Evolutionary conservation across 2,888 invertebrate species (phyloP).

Genomic region (Boloria selene): DNA sequence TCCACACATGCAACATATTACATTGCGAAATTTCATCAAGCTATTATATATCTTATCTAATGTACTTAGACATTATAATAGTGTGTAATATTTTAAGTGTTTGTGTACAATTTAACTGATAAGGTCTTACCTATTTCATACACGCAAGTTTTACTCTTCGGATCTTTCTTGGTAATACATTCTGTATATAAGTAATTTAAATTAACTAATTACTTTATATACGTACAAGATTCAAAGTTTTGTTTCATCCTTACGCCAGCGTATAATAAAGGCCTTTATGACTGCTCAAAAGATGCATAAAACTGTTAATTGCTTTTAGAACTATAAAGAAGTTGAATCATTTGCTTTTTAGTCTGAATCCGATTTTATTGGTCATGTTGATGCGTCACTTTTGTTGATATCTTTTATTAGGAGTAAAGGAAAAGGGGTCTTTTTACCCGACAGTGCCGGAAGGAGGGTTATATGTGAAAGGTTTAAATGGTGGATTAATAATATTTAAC

Average conservation of each 20-base stretch:
- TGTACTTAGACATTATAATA: not conserved
- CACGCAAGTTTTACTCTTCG: conserved; percentile 13
- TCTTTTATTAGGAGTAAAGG: too few relatives aligned
- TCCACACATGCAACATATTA: not conserved
- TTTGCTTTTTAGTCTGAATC: not conserved
- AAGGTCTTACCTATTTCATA: conserved; percentile 16
- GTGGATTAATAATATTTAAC: too few relatives aligned
- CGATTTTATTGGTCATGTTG: not conserved
- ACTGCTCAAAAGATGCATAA: not conserved
- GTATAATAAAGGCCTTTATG: not conserved
- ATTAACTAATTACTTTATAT: conserved; percentile 19
- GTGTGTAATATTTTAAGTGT: not conserved
- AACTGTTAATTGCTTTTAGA: conserved; percentile 5
- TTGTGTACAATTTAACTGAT: not conserved
- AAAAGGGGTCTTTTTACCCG: too few relatives aligned
- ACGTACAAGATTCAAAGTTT: not conserved
- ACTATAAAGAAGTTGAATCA: conserved; percentile 6
- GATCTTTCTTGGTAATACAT: conserved; percentile 11
- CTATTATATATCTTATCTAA: not conserved
- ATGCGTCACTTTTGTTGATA: not conserved
- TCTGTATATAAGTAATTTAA: not conserved
- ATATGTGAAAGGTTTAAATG: too few relatives aligned
- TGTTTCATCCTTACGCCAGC: not conserved
- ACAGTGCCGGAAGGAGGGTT: too few relatives aligned
- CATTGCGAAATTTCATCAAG: not conserved